Conservation (phyloP, 2,888 invertebrate species). For the Chalcosyrphus nemorum region DNA sequence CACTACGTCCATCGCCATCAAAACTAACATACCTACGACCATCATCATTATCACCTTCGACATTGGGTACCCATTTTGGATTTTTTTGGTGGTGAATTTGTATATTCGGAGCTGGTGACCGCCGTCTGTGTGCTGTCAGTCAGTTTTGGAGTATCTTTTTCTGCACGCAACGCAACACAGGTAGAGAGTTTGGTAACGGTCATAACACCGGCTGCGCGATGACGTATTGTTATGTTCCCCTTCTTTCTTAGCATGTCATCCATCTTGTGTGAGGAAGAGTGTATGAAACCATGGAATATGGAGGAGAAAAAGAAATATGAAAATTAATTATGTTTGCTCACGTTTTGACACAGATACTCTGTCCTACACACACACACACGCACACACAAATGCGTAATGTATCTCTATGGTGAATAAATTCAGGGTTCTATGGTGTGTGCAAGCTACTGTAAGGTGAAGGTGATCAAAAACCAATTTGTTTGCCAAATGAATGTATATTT, state of each 20-base stretch:
- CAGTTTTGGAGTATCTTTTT: slow-evolving; percentile 57
- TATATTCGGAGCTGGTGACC: slow-evolving; percentile 50
- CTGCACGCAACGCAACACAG: slow-evolving; percentile 33
- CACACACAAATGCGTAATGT: not conserved
- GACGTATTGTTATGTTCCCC: slow-evolving; percentile 58
- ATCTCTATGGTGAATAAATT: not conserved
- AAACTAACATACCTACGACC: too few species aligned
- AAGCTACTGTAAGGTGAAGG: slow-evolving; percentile 17
- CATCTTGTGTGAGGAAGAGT: slow-evolving; percentile 68
- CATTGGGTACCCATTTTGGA: slow-evolving; percentile 68
- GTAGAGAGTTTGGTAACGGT: slow-evolving; percentile 52
- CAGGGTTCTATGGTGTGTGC: slow-evolving; percentile 7
- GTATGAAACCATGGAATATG: slow-evolving; percentile 57
- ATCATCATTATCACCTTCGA: slow-evolving; percentile 58
- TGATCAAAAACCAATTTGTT: slow-evolving; percentile 45
- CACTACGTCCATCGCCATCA: slow-evolving; percentile 16
- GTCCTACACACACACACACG: not conserved
- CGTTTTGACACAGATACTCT: slow-evolving; percentile 65
- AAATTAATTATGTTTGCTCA: slow-evolving; percentile 72
- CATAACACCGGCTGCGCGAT: slow-evolving; percentile 62
- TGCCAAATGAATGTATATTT: slow-evolving; percentile 44
- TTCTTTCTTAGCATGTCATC: slow-evolving; percentile 47
- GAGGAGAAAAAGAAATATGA: slow-evolving; percentile 48
- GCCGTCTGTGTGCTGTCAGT: slow-evolving; percentile 68
- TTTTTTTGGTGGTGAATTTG: slow-evolving; percentile 63